These are phyloP conservation scores for Corella eumyota DNA, from an alignment of 23 tunicate species.

Conservation along the genomic window DNA sequence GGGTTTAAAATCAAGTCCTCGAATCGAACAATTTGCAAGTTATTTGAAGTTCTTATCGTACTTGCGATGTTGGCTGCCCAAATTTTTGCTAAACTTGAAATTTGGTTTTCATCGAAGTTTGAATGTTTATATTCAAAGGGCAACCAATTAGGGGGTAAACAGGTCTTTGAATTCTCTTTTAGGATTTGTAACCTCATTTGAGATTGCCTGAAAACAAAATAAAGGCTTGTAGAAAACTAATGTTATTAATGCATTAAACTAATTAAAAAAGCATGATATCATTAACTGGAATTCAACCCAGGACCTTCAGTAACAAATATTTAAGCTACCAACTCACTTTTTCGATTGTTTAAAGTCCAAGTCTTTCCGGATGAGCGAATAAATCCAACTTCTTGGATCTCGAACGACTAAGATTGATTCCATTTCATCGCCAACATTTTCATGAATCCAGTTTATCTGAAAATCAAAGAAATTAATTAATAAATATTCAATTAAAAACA, in stretches of 20 bases:
- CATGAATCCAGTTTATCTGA: constrained; percentile 30
- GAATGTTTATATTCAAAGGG: neutral
- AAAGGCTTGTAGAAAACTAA: no score
- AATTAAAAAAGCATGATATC: no score
- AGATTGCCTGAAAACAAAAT: no score
- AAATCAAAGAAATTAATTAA: no score
- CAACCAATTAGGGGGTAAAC: neutral
- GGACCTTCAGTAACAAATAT: no score
- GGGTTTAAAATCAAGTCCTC: constrained; percentile 44
- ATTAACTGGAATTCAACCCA: no score
- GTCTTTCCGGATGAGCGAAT: constrained; percentile 20
- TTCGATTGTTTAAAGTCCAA: neutral
- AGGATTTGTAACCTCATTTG: no score
- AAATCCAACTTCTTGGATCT: constrained; percentile 70
- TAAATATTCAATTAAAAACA: no score
- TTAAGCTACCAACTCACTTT: constrained; percentile 2
- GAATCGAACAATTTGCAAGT: constrained; percentile 35
- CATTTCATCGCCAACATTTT: constrained; percentile 15
- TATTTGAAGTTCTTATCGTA: constrained; percentile 4
- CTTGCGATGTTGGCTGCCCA: constrained; percentile 30
- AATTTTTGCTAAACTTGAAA: constrained; percentile 20
- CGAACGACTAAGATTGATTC: constrained; percentile 33
- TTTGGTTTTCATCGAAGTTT: neutral
- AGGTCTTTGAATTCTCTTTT: neutral
- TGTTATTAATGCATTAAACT: no score